Conservation (phyloP, 1,140 invertebrate genomes). For the Cyrtorhinus lividipennis region DNA sequence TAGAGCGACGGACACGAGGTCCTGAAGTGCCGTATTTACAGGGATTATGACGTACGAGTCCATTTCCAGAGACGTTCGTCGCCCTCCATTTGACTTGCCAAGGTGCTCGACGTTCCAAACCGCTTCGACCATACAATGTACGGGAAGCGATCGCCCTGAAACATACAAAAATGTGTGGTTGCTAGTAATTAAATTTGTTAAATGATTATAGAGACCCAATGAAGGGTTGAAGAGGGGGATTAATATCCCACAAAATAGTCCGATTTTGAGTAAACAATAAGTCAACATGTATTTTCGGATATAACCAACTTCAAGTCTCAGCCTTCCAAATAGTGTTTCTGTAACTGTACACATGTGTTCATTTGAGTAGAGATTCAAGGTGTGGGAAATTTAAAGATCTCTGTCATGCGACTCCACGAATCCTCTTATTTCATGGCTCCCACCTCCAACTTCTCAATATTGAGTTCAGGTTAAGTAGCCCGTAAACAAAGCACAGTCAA, state of each 20-base stretch:
- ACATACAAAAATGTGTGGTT: too few species aligned
- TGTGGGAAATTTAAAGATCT: too few species aligned
- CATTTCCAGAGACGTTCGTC: slow-evolving; percentile 58
- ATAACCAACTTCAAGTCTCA: too few species aligned
- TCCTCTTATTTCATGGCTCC: neutral
- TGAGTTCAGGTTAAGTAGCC: neutral
- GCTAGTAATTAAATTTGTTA: too few species aligned
- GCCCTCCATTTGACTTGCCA: slow-evolving; percentile 28
- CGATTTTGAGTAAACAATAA: too few species aligned
- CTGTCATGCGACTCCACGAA: neutral
- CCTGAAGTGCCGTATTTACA: slow-evolving; percentile 69
- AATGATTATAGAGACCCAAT: too few species aligned
- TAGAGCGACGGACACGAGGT: slow-evolving; percentile 61
- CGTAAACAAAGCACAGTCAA: slow-evolving; percentile 11
- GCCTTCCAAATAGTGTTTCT: too few species aligned
- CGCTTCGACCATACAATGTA: slow-evolving; percentile 80
- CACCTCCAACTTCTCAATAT: neutral
- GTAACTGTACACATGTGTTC: too few species aligned
- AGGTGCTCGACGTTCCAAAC: slow-evolving; percentile 37
- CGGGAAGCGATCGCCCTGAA: slow-evolving; percentile 74
- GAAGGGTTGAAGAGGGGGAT: too few species aligned
- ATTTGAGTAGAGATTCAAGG: too few species aligned
- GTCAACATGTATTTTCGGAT: too few species aligned
- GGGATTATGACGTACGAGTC: slow-evolving; percentile 90
- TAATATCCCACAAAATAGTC: too few species aligned